Base-by-base conservation (phyloP, 2,113 vertebrate genomes). In the Strix aluco region DNA sequence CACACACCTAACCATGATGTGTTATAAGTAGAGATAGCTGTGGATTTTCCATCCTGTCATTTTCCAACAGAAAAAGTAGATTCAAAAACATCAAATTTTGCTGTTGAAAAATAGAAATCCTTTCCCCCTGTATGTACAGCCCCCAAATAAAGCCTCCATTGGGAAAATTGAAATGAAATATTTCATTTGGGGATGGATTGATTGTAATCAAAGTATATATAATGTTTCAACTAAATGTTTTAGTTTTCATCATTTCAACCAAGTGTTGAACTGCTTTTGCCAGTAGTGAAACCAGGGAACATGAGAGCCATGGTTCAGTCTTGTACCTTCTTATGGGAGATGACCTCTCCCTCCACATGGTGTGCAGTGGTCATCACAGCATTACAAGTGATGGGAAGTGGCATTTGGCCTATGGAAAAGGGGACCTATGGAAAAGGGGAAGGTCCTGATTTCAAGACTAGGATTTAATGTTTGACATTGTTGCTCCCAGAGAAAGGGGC, bases 1-100 rank as follows among this genome's bases (percentile, higher is more conserved):
- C 96, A 97, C 96, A 97, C 96, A 97, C 96, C 96, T 97, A 96
- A 96, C 96, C 81, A 40, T 91, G 96, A 97, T 97, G 96, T 97
- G 96, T 96, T 97, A 97, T 36, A 93, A 96, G 96, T 72, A 96
- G 90, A 96, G 96, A 94, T 96, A 97, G 96, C 96, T 97, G 96
- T 97, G 94, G 96, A 96, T 97, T 97, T 96, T 97, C 96, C 94
- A 97, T 93, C 93, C 93, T 97, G 96, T 97, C 96, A 96, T 95
- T 90, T 96, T 96, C 87, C 94, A 96, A 90, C 90, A 88, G 90
- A 73, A 94, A 95, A 95, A 95, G 77, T 46, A 83, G 47, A 91
- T 82, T 91, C 78, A 46, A 97, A 97, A 96, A 86, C 96, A 96
- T 96, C 85, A 69, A 44, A 65, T 96, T 94, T 85, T 88, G 85